These are phyloP conservation scores for Macropodus opercularis DNA, from an alignment of 2,797 vertebrate species.

Conservation along the genomic window DNA sequence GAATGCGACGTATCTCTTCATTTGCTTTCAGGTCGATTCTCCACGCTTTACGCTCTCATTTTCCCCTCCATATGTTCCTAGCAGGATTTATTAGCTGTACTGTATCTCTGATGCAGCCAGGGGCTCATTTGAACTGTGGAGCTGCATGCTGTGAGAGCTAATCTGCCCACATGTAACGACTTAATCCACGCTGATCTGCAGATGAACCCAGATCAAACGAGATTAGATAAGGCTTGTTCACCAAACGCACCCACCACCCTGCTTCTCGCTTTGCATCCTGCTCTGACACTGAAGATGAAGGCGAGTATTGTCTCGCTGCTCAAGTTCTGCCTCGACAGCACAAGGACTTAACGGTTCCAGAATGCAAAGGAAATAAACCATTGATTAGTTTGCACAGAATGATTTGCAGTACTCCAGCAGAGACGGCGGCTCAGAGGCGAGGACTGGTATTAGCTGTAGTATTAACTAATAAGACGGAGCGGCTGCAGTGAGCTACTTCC, in stretches of 20 bases:
- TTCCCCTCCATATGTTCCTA: conserved; percentile 36
- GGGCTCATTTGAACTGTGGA: conserved; percentile 41
- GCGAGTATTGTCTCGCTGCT: background rate
- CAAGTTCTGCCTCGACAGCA: conserved; percentile 2
- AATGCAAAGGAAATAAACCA: background rate
- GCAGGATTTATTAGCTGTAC: conserved; percentile 41
- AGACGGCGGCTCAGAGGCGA: background rate
- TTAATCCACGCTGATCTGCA: conserved; percentile 63
- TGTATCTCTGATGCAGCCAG: conserved; percentile 22
- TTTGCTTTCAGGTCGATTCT: conserved; percentile 56
- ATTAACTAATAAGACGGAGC: background rate
- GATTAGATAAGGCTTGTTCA: conserved; percentile 62
- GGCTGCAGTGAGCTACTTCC: background rate
- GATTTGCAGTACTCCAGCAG: background rate
- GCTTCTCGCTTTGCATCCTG: conserved; percentile 1
- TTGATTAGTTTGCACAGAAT: background rate
- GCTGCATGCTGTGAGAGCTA: conserved; percentile 39
- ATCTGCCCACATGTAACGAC: conserved; percentile 58
- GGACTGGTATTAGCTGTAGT: background rate
- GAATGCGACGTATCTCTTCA: conserved; percentile 30
- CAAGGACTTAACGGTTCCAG: background rate
- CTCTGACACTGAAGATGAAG: conserved; percentile 27
- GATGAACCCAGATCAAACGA: conserved; percentile 59
- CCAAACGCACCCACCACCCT: conserved; percentile 4
- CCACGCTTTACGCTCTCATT: conserved; percentile 46